These are phyloP conservation scores for Aradus depressus DNA, from an alignment of 2,888 invertebrate species.

Conservation along the genomic window DNA sequence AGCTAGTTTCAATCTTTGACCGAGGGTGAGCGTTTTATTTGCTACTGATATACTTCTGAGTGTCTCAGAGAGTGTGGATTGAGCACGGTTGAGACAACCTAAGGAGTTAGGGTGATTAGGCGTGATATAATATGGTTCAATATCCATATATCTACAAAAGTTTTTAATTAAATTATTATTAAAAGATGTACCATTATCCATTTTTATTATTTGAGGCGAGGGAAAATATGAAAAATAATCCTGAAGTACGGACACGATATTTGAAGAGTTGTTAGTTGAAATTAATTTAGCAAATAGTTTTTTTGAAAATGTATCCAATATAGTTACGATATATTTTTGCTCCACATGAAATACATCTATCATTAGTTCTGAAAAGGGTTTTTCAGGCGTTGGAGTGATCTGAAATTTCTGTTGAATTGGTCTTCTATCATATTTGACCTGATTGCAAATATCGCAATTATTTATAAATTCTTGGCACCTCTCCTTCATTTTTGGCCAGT, in stretches of 20 bases:
- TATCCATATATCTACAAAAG: too few species aligned
- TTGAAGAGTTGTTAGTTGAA: too few species aligned
- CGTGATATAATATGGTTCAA: neutral
- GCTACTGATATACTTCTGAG: neutral
- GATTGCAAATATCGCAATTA: conserved; percentile 5
- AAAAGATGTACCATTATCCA: neutral
- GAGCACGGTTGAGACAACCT: conserved; percentile 1
- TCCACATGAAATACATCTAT: too few species aligned
- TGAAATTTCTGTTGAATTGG: conserved; percentile 14
- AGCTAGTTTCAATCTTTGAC: neutral
- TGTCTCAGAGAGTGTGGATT: neutral
- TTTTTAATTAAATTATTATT: neutral
- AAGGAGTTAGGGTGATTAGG: conserved; percentile 1
- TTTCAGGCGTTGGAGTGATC: too few species aligned
- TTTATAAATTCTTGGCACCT: conserved; percentile 1
- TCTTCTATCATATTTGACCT: conserved; percentile 5
- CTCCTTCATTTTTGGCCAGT: conserved; percentile 12
- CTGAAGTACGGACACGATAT: too few species aligned
- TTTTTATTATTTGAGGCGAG: too few species aligned
- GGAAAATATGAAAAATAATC: too few species aligned
- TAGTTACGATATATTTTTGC: too few species aligned
- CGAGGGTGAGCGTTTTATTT: neutral
- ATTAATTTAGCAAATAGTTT: too few species aligned
- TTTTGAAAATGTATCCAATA: too few species aligned
- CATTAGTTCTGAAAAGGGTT: too few species aligned